Percentiles rank a stretch among this genome's conserved stretches.
Conservation (phyloP, 2,888 invertebrate genomes). For the Sturmia bella region DNA sequence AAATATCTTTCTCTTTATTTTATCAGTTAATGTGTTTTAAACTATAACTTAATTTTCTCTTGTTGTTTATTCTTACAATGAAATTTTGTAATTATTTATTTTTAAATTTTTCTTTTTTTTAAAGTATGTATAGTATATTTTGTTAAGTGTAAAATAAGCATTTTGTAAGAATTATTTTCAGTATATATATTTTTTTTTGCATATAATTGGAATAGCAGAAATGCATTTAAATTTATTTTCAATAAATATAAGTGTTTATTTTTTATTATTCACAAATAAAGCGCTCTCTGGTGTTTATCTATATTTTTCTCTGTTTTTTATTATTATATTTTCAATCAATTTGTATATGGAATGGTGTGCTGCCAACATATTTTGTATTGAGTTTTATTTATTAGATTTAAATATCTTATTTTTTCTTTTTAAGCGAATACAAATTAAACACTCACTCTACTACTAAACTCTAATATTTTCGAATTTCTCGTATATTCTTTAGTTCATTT, state of each 20-base stretch:
- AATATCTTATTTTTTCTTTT: neutral
- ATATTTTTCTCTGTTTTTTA: neutral
- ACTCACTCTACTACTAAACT: neutral
- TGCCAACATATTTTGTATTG: constrained; percentile 18
- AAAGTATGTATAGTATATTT: constrained; percentile 7
- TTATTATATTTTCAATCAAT: constrained; percentile 9
- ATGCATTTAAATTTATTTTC: constrained; percentile 43
- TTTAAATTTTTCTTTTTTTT: constrained; percentile 29
- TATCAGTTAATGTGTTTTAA: constrained; percentile 32
- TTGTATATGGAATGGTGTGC: constrained; percentile 52
- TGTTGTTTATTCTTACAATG: constrained; percentile 32
- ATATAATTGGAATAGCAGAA: constrained; percentile 54
- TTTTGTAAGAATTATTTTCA: constrained; percentile 31
- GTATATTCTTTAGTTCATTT: neutral
- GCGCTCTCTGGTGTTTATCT: constrained; percentile 54
- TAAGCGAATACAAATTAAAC: too few relatives aligned
- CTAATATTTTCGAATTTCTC: neutral
- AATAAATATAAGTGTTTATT: constrained; percentile 50
- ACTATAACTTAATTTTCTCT: constrained; percentile 17
- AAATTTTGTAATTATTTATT: constrained; percentile 54
- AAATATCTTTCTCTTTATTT: constrained; percentile 35
- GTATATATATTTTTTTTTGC: constrained; percentile 44
- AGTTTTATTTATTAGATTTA: neutral
- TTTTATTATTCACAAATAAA: constrained; percentile 65
- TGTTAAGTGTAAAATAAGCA: constrained; percentile 59